Evolutionary conservation across 2,888 invertebrate genomes (phyloP).

Genomic region (Cancer borealis): DNA sequence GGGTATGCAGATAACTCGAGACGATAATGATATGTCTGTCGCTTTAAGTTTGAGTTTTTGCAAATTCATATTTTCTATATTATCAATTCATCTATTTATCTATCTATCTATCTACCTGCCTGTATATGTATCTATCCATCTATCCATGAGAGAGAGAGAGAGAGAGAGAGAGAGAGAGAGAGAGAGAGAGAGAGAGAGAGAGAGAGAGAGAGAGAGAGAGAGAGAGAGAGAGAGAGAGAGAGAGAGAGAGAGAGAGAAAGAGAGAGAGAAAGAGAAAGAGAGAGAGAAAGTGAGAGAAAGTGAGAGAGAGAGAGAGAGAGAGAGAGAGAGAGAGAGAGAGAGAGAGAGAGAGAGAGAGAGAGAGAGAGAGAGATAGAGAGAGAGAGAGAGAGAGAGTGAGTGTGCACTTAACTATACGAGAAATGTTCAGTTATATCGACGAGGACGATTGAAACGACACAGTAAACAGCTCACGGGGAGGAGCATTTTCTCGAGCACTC

Average conservation of each 20-base stretch:
- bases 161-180: slow-evolving; percentile 27
- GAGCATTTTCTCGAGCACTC: slow-evolving; percentile 16
- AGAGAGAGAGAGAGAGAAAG: too few species aligned
- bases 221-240: slow-evolving; percentile 15
- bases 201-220: slow-evolving; percentile 27
- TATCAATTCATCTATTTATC: background rate
- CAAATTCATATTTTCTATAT: too few species aligned
- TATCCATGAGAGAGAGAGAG: background rate
- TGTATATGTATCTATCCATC: background rate
- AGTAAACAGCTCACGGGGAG: background rate
- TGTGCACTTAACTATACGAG: background rate
- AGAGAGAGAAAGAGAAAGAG: too few species aligned
- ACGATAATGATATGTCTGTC: background rate
- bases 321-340: slow-evolving; percentile 29
- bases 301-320: background rate
- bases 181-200: slow-evolving; percentile 22
- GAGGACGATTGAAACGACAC: slow-evolving; percentile 1
- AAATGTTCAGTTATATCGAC: background rate
- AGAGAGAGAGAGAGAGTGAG: slow-evolving; percentile 22
- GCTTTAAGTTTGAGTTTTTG: too few species aligned
- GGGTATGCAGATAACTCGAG: too few species aligned
- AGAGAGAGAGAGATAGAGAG: slow-evolving; percentile 23
- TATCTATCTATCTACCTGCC: background rate
- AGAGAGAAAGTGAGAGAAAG: too few species aligned
- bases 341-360: background rate